Base-by-base conservation (phyloP, 2,797 vertebrate species). In the Pangasius krempfi region DNA sequence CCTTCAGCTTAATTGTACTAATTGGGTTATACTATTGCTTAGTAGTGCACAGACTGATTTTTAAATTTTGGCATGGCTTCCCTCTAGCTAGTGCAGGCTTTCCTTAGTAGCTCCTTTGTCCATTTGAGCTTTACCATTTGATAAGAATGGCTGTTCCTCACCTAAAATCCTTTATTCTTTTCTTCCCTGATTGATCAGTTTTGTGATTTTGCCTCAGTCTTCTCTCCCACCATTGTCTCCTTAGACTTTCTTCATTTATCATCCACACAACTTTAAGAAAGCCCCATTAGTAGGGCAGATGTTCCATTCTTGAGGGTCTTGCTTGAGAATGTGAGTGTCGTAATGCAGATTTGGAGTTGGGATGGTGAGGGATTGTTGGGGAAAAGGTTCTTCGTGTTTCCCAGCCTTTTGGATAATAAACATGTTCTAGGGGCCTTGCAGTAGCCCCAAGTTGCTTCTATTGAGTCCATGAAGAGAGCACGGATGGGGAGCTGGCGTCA, bases 401-500 rank as follows among this genome's bases (percentile, higher is more conserved):
- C 92, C 93, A 93, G 87, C 90, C 91, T 37, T 87, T 44, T 58
- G 89, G 52, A 91, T 94, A 94, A 94, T 93, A 89, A 73, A 84
- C 20, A 66, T 88, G 66, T 87, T 86, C 75, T 50, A 86, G 78
- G 86, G 92, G 92, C 91, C 89, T 33, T 87, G 89, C 83, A 70
- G 22, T 87, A 85, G 90, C 92, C 92, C 47, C 90, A 92, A 92
- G 76, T 75, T 85, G 90, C 90, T 93, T 89, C 91, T 92, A 90
- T 95, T 94, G 94, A 94, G 92, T 91, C 68, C 86, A 90, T 88
- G 93, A 91, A 94, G 92, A 93, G 92, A 88, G 88, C 90, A 90
- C 91, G 93, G 94, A 94, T 95, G 94, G 92, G 90, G 93, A 91
- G 89, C 89, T 92, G 91, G 92, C 84, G 84, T 92, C 93, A 89